phyloP scores from a whole-genome alignment of 1,140 invertebrate species.

The Drosophila repletoides region DNA sequence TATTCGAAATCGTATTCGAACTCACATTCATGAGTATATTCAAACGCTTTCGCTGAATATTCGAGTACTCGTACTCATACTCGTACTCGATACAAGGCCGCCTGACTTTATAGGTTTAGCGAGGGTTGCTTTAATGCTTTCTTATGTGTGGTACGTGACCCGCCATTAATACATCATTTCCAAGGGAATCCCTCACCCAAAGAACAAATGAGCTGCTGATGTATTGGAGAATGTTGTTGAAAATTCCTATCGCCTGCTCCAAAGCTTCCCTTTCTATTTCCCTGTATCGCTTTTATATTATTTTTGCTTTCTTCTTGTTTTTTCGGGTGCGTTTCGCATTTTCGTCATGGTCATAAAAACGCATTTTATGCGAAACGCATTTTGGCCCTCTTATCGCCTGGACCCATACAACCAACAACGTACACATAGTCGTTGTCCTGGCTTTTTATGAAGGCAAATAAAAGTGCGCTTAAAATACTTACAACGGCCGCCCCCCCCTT shows the following conservation, averaged over 20 bases:
- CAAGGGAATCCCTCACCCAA: not conserved
- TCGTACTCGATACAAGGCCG: constrained; percentile 24
- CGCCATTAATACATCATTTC: constrained; percentile 76
- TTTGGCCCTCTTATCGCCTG: constrained; percentile 64
- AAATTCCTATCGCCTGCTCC: constrained; percentile 15
- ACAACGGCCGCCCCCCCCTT: not conserved
- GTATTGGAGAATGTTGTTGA: constrained; percentile 48
- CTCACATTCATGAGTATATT: no score
- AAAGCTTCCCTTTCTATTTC: not conserved
- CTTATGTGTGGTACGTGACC: constrained; percentile 69
- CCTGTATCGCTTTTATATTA: not conserved
- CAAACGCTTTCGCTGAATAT: no score
- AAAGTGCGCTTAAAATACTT: constrained; percentile 60
- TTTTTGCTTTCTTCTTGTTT: constrained; percentile 26
- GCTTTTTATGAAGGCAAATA: constrained; percentile 77
- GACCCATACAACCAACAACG: constrained; percentile 50
- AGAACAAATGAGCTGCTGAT: constrained; percentile 40
- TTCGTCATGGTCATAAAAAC: constrained; percentile 77
- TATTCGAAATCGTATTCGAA: no score
- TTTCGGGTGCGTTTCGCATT: constrained; percentile 50
- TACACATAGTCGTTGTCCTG: no score
- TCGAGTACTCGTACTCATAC: not conserved
- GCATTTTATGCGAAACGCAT: constrained; percentile 80
- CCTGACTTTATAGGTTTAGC: constrained; percentile 17
- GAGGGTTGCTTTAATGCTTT: constrained; percentile 69